Evolutionary conservation across 2,113 vertebrate genomes (phyloP), one percentile per base, ranked within the genome.

Genomic region (Neopipo cinnamomea): DNA sequence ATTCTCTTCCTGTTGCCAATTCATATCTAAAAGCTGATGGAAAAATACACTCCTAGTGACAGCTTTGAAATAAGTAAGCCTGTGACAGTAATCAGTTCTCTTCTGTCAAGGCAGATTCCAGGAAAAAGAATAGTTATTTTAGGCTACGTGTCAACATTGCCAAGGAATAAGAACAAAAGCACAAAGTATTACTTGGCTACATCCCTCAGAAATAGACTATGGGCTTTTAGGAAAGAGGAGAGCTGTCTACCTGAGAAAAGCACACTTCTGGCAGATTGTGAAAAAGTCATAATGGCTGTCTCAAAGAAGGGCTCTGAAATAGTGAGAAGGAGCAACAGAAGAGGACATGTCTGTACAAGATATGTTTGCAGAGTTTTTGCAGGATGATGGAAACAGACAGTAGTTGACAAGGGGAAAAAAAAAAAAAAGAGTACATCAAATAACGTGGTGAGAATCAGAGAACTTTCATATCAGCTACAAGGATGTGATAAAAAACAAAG

Each of bases 51-150:
- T 91, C 28, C 50, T 8, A 5, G 65, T 93, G 95, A 95, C 93
- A 96, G 79, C 88, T 94, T 91, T 94, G 76, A 95, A 92, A 67
- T 31, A 83, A 93, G 79, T 63, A 82, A 56, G 27, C 72, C 79
- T 94, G 73, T 81, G 96, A 93, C 95, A 96, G 90, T 67, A 86
- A 96, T 94, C 92, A 86, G 85, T 85, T 91, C 88, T 95, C 39
- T 88, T 83, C 90, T 96, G 93, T 90, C 92, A 93, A 94, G 52
- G 20, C 6, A 0, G n/a, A 79, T 87, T 93, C 76, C 86, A 91
- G 37, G 55, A 80, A 90, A 56, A 80, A 91, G 52, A 83, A 79
- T 6, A 66, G 0, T 2, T 44, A 85, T 87, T 91, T 88, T 47
- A 90, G 88, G 85, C 73, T 81, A 37, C 24, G 12, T 91, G 80